Evolutionary conservation across 1,140 invertebrate species (phyloP), one percentile per base, ranked within the genome.

Genomic region (Drosophila trapezifrons): DNA sequence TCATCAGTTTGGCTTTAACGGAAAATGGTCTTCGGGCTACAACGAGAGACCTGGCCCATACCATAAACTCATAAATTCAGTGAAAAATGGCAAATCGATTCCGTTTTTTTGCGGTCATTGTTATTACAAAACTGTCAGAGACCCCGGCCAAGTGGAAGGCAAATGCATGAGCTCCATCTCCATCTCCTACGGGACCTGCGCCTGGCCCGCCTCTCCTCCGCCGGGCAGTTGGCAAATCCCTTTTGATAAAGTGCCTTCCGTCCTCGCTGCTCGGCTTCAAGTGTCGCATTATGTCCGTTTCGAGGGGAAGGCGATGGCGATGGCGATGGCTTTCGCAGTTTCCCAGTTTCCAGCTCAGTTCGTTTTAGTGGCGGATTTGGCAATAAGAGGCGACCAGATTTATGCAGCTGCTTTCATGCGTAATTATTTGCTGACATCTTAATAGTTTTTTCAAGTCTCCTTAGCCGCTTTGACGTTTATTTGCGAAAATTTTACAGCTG

Each of bases 361-460:
- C 84, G 69, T 78, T 89, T 87, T 89, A 84, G 80, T 89, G 74
- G 73, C 40, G 80, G 84, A 89, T 89, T 89, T 89, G 73, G 84
- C 80, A 72, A 78, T 78, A 67, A 69, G 69, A 72, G 52, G 62
- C 67, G 57, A 64, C 59, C 77, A 78, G 85, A 89, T 89, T 89
- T 89, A 89, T 89, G 74, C 80, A 83, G 54, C 65, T 84, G 62
- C 80, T 63, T 60, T 79, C 73, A 87, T 74, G 79, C 80, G 63
- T 89, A 89, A 89, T 89, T 89, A 89, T 89, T 89, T 89, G 84
- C 85, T 89, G 84, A 89, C 84, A 89, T 75, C 79, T 89, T 84
- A 89, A 89, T 89, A 89, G 84, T 89, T 89, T 87, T 84, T 46
- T 25, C 79, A 72, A 77, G 64, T 70, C 65, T 27, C 66, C 74